A percentile compares a stretch with the other conserved stretches of the same genome.
Evolutionary conservation across 1,140 invertebrate species (phyloP).

Genomic region (Drosophila bocki): DNA sequence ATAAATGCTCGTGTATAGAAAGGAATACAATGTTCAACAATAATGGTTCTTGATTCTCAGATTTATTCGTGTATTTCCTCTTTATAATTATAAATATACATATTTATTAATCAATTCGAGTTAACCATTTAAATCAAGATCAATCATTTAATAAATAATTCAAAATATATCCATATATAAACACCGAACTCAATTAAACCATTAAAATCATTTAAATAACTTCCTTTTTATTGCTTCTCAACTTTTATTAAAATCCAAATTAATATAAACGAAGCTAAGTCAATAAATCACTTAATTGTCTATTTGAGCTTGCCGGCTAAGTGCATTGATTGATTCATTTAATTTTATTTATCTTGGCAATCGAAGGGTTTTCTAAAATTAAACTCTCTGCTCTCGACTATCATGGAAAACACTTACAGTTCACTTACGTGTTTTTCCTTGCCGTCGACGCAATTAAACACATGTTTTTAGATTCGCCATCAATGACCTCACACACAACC

Average conservation of each 20-base stretch:
- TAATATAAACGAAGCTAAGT: not conserved
- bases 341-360: constrained; percentile 18
- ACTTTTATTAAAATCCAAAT: not conserved
- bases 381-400: not conserved
- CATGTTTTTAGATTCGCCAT: constrained; percentile 15
- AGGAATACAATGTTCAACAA: not conserved
- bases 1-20: too few species aligned
- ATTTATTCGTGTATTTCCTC: not conserved
- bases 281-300: constrained; percentile 17
- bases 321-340: constrained; percentile 1
- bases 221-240: not conserved
- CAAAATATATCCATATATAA: not conserved
- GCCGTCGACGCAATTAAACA: not conserved
- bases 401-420: constrained; percentile 2
- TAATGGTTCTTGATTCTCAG: not conserved
- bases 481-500: constrained; percentile 18
- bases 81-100: not conserved
- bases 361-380: not conserved
- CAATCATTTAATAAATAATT: too few species aligned
- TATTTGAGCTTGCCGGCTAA: not conserved
- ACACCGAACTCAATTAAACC: not conserved
- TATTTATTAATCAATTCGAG: not conserved
- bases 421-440: constrained; percentile 1
- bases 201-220: not conserved
- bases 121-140: not conserved